Conservation (phyloP, 1,140 invertebrate species). For the Pygmarrhopalites habei region DNA sequence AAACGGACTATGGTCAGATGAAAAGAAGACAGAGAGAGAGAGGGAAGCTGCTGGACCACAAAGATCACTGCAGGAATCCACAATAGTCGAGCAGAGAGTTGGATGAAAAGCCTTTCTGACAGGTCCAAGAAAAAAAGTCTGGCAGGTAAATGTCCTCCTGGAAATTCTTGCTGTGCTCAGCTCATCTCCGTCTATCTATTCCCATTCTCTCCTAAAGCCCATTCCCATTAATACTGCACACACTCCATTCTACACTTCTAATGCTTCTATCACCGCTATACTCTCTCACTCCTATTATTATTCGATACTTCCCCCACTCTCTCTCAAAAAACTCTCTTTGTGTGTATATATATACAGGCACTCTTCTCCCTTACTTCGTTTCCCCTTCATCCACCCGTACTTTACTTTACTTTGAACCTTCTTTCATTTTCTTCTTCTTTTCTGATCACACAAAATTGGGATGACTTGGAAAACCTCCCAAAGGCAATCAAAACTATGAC, state of each 20-base stretch:
- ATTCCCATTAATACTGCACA: conserved; percentile 10
- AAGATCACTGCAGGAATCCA: conserved; percentile 34
- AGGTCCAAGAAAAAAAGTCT: conserved; percentile 6
- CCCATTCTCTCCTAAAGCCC: conserved; percentile 1
- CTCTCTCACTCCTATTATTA: neutral
- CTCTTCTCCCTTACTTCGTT: neutral
- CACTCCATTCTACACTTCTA: conserved; percentile 1
- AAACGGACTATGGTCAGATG: neutral
- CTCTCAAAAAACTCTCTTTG: no score
- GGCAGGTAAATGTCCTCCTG: conserved; percentile 17
- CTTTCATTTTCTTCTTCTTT: neutral
- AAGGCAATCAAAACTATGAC: conserved; percentile 21
- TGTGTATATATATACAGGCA: neutral
- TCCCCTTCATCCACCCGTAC: conserved; percentile 8
- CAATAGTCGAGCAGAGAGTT: conserved; percentile 9
- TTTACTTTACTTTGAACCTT: conserved; percentile 7
- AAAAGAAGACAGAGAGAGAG: neutral
- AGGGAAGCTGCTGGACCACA: conserved; percentile 31
- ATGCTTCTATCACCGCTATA: conserved; percentile 4
- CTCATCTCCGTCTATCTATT: conserved; percentile 4
- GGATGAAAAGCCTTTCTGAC: conserved; percentile 11
- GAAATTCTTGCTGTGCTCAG: neutral
- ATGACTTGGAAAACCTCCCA: conserved; percentile 9
- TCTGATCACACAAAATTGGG: conserved; percentile 8
- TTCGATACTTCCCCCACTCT: no score